phyloP scores from a whole-genome alignment of 2,113 vertebrate species.

The Corapipo altera region DNA sequence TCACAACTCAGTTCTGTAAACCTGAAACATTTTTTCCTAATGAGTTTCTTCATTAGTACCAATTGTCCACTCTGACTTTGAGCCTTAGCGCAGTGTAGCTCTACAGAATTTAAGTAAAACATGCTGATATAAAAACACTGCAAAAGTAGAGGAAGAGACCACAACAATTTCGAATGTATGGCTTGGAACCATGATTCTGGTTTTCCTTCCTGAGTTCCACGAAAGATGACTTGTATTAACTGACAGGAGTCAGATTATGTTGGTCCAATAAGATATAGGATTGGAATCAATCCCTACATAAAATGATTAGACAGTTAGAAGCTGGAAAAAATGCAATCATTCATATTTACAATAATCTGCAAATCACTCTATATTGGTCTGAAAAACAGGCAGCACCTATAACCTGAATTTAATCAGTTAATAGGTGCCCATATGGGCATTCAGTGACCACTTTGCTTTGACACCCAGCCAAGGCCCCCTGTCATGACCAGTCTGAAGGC shows the following conservation, averaged over 20 bases:
- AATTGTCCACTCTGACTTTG: neutral
- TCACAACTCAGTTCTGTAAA: neutral
- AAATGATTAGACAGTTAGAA: neutral
- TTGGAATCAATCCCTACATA: neutral
- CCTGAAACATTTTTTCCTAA: neutral
- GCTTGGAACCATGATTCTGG: neutral
- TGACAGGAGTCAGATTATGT: neutral
- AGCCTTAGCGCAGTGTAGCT: neutral
- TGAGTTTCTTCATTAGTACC: neutral
- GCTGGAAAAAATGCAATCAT: neutral
- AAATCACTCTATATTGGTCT: neutral
- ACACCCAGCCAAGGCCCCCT: no score
- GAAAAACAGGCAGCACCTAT: neutral
- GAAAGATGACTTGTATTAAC: neutral
- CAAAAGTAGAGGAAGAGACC: neutral
- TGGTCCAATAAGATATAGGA: neutral
- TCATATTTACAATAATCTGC: neutral
- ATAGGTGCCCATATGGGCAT: neutral
- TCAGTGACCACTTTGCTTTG: neutral
- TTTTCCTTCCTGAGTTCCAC: neutral
- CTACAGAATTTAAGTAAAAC: neutral
- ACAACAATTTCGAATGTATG: neutral
- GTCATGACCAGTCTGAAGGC: neutral
- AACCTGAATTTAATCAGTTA: neutral
- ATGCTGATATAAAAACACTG: fast-evolving